Base-by-base conservation (phyloP, 2,113 vertebrate genomes). In the Pelobates fuscus region DNA sequence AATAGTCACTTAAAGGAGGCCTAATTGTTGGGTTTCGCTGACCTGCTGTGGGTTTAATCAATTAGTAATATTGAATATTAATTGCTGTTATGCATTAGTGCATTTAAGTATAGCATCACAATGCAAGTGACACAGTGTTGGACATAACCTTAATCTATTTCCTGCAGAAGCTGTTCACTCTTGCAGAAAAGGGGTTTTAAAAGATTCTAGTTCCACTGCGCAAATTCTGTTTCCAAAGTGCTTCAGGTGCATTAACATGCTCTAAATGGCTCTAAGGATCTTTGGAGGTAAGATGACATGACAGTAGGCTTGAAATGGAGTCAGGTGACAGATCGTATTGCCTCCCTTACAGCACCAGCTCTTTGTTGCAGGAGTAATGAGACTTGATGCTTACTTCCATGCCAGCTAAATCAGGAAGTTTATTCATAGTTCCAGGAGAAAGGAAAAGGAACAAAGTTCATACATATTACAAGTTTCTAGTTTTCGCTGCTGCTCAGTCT, bases 271-370 rank as follows among this genome's bases (percentile, higher is more conserved):
- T 67, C 26, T 32, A 4, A 62, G 52, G 67, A 65, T 54, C 60
- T 63, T 54, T 72, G 63, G 59, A 63, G 24, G 61, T 74, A 58
- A 74, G 58, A 21, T 44, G 32, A 58, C 54, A 66, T 74, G 71
- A 74, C 52, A 15, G 32, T 32, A 7, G 30, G 10, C 29, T 24
- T 27, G 32, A 66, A 74, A 74, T 74, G 49, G 61, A 49, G 49
- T 66, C 71, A 74, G 41, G 32, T 66, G 71, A 66, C 62, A 65
- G 61, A 30, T 5, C 32, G 12, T 17, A 70, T 20, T 52, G 41
- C 20, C 43, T 52, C 29, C 20, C 17, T 46, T 20, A 12, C 37
- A 37, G 17, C 23, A 20, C 32, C 30, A 43, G 17, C 54, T 43
- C 49, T n/a, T 25, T 21, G 12, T 55, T 37, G 29, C 24, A 27